Conservation (phyloP, 2,888 invertebrate genomes). For the Andrena trimmerana region DNA sequence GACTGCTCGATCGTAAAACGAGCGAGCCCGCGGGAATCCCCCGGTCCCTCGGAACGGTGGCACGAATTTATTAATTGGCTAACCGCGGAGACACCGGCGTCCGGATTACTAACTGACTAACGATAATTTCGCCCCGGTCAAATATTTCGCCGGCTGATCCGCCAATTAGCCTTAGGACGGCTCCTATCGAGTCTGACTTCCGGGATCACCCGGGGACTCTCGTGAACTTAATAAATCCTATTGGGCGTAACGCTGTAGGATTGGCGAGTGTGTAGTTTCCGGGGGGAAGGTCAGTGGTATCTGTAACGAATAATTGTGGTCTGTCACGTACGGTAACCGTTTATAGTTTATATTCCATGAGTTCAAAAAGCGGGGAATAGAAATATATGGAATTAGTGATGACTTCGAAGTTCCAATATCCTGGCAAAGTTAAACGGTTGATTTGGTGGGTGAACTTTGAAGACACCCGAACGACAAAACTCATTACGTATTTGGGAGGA, state of each 20-base stretch:
- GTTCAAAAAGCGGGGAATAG: too few species aligned
- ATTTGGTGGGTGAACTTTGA: background rate
- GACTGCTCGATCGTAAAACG: slow-evolving; percentile 32
- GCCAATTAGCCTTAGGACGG: slow-evolving; percentile 4
- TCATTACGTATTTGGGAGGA: background rate
- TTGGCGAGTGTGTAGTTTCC: too few species aligned
- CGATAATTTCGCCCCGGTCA: slow-evolving; percentile 29
- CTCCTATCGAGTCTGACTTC: background rate
- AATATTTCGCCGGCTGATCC: slow-evolving; percentile 18
- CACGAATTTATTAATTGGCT: slow-evolving; percentile 49
- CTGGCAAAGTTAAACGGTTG: too few species aligned
- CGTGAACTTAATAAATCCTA: too few species aligned
- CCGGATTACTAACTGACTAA: slow-evolving; percentile 33
- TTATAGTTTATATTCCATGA: too few species aligned
- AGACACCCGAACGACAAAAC: background rate
- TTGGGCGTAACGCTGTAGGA: too few species aligned
- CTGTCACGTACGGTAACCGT: too few species aligned
- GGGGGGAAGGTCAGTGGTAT: too few species aligned
- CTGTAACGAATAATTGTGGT: too few species aligned
- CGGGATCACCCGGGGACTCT: background rate
- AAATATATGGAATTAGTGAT: too few species aligned
- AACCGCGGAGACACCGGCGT: slow-evolving; percentile 24
- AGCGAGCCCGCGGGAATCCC: background rate
- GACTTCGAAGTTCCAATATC: too few species aligned
- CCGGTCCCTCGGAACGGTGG: background rate